A percentile compares a stretch with the other conserved stretches of the same genome.
Evolutionary conservation across 2,797 vertebrate species (phyloP).

Genomic region (Spondyliosoma cantharus): DNA sequence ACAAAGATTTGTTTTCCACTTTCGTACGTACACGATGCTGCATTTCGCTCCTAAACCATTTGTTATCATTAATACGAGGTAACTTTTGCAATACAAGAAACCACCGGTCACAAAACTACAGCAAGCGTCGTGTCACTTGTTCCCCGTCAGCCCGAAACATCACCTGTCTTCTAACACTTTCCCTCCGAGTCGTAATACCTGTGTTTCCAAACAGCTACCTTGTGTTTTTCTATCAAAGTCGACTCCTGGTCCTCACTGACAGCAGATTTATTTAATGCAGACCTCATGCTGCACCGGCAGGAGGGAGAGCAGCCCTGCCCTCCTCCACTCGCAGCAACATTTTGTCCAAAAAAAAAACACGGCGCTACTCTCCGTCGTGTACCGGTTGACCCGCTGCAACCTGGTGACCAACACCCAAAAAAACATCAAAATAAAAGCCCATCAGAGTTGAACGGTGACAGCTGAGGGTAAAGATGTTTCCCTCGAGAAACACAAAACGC

Average conservation of each 20-base stretch:
- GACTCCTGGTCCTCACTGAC: neutral
- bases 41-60: neutral
- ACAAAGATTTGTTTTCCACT: neutral
- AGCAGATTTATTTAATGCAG: neutral
- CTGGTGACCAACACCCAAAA: neutral
- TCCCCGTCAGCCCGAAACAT: neutral
- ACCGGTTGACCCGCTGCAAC: slow-evolving; percentile 33
- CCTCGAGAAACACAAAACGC: slow-evolving; percentile 5
- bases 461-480: slow-evolving; percentile 29
- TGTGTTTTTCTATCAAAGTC: slow-evolving; percentile 1
- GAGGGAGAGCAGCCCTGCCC: neutral
- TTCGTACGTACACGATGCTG: neutral
- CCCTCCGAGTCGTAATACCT: neutral
- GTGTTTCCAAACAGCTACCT: neutral
- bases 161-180: neutral
- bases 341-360: neutral
- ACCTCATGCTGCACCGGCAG: slow-evolving; percentile 13
- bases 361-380: neutral
- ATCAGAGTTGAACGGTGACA: slow-evolving; percentile 38
- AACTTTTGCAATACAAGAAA: neutral
- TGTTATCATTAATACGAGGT: neutral
- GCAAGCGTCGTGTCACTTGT: neutral
- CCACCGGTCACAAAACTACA: neutral
- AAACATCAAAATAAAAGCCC: slow-evolving; percentile 24
- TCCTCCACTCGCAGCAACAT: slow-evolving; percentile 18